Percentiles rank a stretch among this genome's conserved stretches.
phyloP scores from a whole-genome alignment of 2,113 vertebrate species.

The Aspidoscelis tigris region DNA sequence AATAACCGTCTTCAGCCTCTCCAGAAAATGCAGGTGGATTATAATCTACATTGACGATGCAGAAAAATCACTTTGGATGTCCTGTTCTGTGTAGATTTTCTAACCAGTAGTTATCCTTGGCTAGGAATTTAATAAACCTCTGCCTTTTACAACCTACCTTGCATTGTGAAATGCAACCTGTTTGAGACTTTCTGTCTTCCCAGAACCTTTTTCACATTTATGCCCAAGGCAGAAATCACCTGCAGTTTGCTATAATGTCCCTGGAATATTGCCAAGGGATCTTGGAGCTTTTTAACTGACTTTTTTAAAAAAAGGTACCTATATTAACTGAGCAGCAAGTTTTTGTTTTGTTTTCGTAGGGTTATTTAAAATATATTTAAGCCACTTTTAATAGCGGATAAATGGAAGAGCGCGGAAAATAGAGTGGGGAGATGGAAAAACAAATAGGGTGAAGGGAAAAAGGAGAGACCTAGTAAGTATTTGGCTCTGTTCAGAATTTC shows the following conservation, averaged over 20 bases:
- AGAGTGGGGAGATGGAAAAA: too few species aligned
- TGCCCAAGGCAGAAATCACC: background rate
- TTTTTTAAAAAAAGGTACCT: background rate
- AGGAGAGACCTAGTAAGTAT: too few species aligned
- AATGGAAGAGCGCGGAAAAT: too few species aligned
- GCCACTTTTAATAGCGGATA: background rate
- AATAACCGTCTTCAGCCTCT: conserved; percentile 71
- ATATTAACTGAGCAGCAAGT: background rate
- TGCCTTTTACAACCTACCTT: conserved; percentile 28
- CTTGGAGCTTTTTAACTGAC: background rate
- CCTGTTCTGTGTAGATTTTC: conserved; percentile 40
- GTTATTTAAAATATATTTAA: background rate
- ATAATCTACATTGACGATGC: conserved; percentile 43
- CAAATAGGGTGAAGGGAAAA: too few species aligned
- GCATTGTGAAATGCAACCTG: background rate
- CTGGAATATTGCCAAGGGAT: background rate
- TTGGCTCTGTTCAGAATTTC: too few species aligned
- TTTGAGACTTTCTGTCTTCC: background rate
- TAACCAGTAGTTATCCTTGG: conserved; percentile 23
- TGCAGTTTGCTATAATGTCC: background rate
- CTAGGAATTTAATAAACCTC: conserved; percentile 60
- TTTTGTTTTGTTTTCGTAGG: background rate
- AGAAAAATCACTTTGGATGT: conserved; percentile 30
- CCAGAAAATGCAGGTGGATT: conserved; percentile 16
- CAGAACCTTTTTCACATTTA: background rate